Percentiles rank a stretch among this genome's conserved stretches.
Evolutionary conservation across 2,888 invertebrate genomes (phyloP).

Genomic region (Drosophila hamatofila): DNA sequence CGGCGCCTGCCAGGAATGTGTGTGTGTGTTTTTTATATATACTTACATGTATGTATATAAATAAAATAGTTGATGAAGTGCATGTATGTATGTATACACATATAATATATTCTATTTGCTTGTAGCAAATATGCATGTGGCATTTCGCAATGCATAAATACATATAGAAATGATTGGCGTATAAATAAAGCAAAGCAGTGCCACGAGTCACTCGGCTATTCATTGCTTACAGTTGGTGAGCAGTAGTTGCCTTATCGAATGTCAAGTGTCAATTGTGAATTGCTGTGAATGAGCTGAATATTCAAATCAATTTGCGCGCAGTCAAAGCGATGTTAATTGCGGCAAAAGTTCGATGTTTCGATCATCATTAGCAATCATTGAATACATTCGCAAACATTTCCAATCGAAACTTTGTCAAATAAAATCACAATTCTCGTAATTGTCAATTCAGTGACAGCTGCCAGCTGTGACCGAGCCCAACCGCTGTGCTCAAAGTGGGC

Average conservation of each 20-base stretch:
- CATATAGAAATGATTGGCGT: neutral
- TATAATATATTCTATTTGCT: conserved; percentile 14
- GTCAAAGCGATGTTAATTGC: conserved; percentile 25
- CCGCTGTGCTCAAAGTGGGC: neutral
- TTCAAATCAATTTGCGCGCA: conserved; percentile 2
- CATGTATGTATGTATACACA: neutral
- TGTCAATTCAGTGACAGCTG: conserved; percentile 53
- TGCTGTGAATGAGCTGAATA: conserved; percentile 1
- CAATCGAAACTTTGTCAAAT: conserved; percentile 32
- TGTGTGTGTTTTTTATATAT: neutral
- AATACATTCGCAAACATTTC: conserved; percentile 41
- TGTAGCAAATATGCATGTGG: neutral
- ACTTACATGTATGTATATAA: too few species aligned
- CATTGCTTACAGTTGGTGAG: neutral
- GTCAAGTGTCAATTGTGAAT: conserved; percentile 3
- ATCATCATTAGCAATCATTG: conserved; percentile 43
- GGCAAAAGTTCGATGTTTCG: conserved; percentile 17
- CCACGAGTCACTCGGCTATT: neutral
- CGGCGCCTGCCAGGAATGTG: neutral
- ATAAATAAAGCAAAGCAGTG: neutral
- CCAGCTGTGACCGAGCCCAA: neutral
- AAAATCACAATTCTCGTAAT: conserved; percentile 59
- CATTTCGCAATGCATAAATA: conserved; percentile 1
- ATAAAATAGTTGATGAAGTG: neutral
- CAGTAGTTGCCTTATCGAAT: neutral